A percentile compares a stretch with the other conserved stretches of the same genome.
Conservation (phyloP, 2,797 vertebrate species). For the Falco rusticolus region DNA sequence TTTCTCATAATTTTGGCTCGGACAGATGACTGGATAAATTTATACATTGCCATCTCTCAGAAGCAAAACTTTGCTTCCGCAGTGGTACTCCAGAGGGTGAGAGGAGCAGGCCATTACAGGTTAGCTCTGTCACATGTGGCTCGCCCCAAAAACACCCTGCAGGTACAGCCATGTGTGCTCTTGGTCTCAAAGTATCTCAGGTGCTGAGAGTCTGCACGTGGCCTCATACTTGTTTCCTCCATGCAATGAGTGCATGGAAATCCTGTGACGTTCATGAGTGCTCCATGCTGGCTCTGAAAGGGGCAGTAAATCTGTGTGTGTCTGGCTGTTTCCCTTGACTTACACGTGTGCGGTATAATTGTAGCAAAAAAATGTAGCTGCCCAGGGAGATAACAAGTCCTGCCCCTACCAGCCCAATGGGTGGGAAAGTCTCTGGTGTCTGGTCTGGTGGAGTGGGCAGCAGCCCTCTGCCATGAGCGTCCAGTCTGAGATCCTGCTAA, state of each 20-base stretch:
- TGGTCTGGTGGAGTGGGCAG: background rate
- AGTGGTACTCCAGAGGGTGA: background rate
- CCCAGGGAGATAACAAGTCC: background rate
- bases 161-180: background rate
- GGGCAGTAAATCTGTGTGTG: background rate
- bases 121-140: background rate
- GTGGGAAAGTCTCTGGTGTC: background rate
- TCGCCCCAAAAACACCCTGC: rapidly evolving
- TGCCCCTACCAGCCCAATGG: rapidly evolving
- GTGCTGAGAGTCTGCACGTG: background rate
- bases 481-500: background rate
- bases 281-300: background rate
- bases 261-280: rapidly evolving
- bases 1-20: background rate
- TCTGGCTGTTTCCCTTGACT: background rate
- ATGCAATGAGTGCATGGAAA: background rate
- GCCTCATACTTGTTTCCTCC: background rate
- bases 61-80: background rate
- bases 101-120: background rate
- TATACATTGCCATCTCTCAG: background rate
- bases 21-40: background rate
- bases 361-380: background rate
- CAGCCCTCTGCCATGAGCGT: background rate
- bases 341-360: rapidly evolving
- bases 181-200: rapidly evolving